Evolutionary conservation across 2,888 invertebrate species (phyloP), one percentile per base, ranked within the genome.

Genomic region (Noctua fimbriata): DNA sequence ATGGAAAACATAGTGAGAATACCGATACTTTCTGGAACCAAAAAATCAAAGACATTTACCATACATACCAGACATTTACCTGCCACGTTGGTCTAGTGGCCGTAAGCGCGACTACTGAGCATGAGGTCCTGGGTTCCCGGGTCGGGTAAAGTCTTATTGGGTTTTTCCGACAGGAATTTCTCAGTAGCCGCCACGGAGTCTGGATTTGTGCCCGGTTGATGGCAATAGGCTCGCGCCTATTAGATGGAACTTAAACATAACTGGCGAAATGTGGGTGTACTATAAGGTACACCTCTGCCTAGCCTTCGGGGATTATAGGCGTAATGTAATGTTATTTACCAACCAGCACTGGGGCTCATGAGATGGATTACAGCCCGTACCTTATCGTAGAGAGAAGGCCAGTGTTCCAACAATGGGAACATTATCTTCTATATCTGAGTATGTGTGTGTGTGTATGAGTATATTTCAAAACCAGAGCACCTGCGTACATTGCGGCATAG

Each of bases 391-490:
- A 66, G 2, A 41, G 41, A 14, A 24, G 6, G 24, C 14, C 41
- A 41, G 66, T 24, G 14, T 41, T 65, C 36, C 5, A 36, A 10
- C 9, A 36, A 4, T 21, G 1, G 14, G 41, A 66, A 14, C 12
- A 41, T 66, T 66, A 41, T 66, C 32, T 10, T 32, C 41, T n/a
- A n/a, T 2, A 18, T 65, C 65, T 10, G 36, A 16, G 9, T 21
- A 5, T 36, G 24, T 41, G 12, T 41, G 66, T 32, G 18, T 52
- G 21, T 63, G 2, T 41, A 41, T 36, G 60, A 76, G 44, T 55
- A 36, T 81, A 84, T 81, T 84, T 83, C 63, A 83, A 72, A 89
- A 88, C 32, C 73, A 21, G 83, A 85, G 58, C 90, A 89, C 88
- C 86, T 90, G 89, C 79, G 85, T 78, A 75, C 49, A 73, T 70